phyloP scores from a whole-genome alignment of 35 echinoderm and acorn worm species.

The Nesometra sesokonis region DNA sequence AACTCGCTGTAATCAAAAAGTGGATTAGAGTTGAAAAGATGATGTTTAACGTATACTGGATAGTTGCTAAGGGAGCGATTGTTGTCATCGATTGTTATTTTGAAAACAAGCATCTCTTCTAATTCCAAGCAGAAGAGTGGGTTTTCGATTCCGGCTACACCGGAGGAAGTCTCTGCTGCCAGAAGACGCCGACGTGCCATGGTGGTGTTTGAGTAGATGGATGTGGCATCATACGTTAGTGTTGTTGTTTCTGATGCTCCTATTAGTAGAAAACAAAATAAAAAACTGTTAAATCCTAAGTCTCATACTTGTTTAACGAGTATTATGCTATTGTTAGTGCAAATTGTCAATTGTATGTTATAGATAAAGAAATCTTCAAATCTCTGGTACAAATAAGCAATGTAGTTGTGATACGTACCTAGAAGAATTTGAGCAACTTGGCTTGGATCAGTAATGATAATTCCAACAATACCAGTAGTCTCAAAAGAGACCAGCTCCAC shows the following conservation, averaged over 20 bases:
- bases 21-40: conserved; percentile 97
- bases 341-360: background rate
- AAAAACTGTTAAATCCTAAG: background rate
- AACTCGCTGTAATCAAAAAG: conserved; percentile 90
- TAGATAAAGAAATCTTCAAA: background rate
- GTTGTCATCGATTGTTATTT: conserved; percentile 48
- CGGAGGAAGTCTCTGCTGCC: background rate
- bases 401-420: conserved; percentile 32
- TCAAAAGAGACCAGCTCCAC: conserved; percentile 47
- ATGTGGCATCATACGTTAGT: background rate
- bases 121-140: conserved; percentile 80
- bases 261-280: background rate
- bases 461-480: conserved; percentile 28
- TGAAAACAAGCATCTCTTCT: conserved; percentile 91
- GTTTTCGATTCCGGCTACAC: conserved; percentile 54
- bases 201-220: conserved; percentile 22
- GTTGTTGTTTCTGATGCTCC: background rate
- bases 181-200: conserved; percentile 50
- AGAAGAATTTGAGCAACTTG: conserved; percentile 39
- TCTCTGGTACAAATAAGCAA: background rate
- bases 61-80: conserved; percentile 75
- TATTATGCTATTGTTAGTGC: too few species aligned
- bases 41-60: conserved; percentile 83
- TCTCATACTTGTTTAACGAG: too few species aligned
- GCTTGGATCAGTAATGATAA: conserved; percentile 48